Evolutionary conservation across 2,797 vertebrate species (phyloP), one percentile per base, ranked within the genome.

Genomic region (Carapus acus): DNA sequence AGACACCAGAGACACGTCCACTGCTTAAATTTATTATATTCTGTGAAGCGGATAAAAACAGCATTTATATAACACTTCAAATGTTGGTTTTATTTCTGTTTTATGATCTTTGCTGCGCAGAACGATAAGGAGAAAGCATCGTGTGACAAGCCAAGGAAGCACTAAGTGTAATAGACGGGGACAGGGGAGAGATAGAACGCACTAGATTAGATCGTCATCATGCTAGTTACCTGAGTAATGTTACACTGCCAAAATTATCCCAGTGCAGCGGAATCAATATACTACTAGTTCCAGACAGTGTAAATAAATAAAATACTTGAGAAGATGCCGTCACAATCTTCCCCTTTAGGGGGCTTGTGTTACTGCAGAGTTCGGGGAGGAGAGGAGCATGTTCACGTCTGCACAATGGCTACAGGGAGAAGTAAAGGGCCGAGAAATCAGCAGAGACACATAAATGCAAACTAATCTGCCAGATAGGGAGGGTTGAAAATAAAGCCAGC

Each of bases 151-250:
- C 41, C 12, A 11, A 43, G 4, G 8, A 14, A 44, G 41, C 27
- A 43, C 23, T 1, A 19, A 44, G 19, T 42, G 18, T 1, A 23
- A 42, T 3, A 14, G 21, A 20, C 19, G 19, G 9, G 6, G 20
- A 46, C 15, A n/a, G 5, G 20, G 23, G 11, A 43, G 16, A 48
- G 11, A 20, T 4, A 36, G 41, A 15, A 19, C 24, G n/a, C 5
- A 22, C 4, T 20, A 13, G 8, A 16, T 16, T 36, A 33, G 43
- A 50, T 47, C 12, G 36, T 47, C 24, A 24, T 20, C 47, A 12
- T 33, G 43, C 18, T 38, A 15, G 51, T 60, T 63, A 63, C 54
- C 65, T 51, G 50, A 67, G 58, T 59, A 27, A 40, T 57, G 49
- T 41, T 62, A 71, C 46, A 43, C 54, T 53, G n/a, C 51, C 34